Conservation (phyloP, 1,140 invertebrate species). For the Dendroctonus ponderosae region DNA sequence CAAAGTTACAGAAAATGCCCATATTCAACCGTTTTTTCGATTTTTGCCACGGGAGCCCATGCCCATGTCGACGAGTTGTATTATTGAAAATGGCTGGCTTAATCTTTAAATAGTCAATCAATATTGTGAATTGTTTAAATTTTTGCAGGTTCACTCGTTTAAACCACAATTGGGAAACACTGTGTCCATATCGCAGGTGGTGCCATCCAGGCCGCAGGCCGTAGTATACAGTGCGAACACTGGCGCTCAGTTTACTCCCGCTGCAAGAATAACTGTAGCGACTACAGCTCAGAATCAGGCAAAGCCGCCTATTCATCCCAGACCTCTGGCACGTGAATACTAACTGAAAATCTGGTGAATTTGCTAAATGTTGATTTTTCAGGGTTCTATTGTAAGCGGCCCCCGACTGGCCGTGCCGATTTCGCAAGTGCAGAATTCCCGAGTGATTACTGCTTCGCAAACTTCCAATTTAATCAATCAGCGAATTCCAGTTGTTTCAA, state of each 20-base stretch:
- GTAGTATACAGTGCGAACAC: conserved; percentile 47
- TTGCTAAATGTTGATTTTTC: conserved; percentile 9
- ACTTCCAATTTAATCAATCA: conserved; percentile 40
- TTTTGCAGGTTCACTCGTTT: conserved; percentile 45
- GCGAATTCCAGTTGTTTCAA: conserved; percentile 42
- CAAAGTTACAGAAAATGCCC: too few species aligned
- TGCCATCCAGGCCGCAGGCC: conserved; percentile 47
- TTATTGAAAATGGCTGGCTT: too few species aligned
- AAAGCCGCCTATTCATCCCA: conserved; percentile 33
- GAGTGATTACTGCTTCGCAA: conserved; percentile 42
- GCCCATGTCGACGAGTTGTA: too few species aligned
- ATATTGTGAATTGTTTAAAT: too few species aligned
- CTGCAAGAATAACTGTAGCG: conserved; percentile 44
- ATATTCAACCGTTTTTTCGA: too few species aligned
- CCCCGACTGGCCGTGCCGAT: conserved; percentile 44
- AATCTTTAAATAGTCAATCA: too few species aligned
- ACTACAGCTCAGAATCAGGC: conserved; percentile 40
- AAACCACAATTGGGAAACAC: conserved; percentile 46
- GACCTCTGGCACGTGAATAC: conserved; percentile 37
- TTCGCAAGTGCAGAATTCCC: conserved; percentile 32
- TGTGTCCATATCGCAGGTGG: conserved; percentile 47
- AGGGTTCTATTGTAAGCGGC: conserved; percentile 45
- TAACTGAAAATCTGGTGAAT: neutral
- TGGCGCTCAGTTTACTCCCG: conserved; percentile 43
- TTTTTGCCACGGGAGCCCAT: too few species aligned